Evolutionary conservation across 1,140 invertebrate genomes (phyloP).

Genomic region (Condylostylus longicornis): DNA sequence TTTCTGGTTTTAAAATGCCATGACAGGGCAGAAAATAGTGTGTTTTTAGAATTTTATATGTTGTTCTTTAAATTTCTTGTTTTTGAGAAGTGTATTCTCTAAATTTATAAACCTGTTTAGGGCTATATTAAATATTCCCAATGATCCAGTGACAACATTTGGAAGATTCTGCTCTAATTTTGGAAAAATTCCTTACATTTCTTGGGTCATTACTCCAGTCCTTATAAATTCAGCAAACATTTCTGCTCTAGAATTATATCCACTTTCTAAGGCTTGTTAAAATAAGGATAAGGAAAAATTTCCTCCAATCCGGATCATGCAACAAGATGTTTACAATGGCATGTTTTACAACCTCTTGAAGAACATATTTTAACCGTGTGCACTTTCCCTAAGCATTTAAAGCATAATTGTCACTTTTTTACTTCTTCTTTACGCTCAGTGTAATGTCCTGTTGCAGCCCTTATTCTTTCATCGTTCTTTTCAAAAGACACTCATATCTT

Average conservation of each 20-base stretch:
- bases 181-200: conserved; percentile 23
- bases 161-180: too few relatives aligned
- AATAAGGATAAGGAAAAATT: conserved; percentile 18
- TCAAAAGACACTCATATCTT: too few relatives aligned
- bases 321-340: neutral
- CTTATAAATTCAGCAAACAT: conserved; percentile 11
- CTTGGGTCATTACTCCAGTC: conserved; percentile 8
- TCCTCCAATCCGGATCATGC: conserved; percentile 1
- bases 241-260: conserved; percentile 15
- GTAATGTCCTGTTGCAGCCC: too few relatives aligned
- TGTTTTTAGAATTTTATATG: conserved; percentile 8
- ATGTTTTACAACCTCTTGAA: conserved; percentile 1
- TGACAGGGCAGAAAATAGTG: conserved; percentile 21
- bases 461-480: too few relatives aligned
- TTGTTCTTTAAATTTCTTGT: conserved; percentile 10
- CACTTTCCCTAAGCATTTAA: too few relatives aligned
- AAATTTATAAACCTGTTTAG: conserved; percentile 19
- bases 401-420: too few relatives aligned
- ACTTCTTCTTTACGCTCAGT: too few relatives aligned
- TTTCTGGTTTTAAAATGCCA: conserved; percentile 11
- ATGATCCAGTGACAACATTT: too few relatives aligned
- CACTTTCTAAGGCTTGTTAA: conserved; percentile 12
- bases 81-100: conserved; percentile 17
- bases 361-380: too few relatives aligned
- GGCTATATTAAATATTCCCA: conserved; percentile 14